Evolutionary conservation across 2,113 vertebrate genomes (phyloP), one percentile per base, ranked within the genome.

Genomic region (Anser brachyrhynchus): DNA sequence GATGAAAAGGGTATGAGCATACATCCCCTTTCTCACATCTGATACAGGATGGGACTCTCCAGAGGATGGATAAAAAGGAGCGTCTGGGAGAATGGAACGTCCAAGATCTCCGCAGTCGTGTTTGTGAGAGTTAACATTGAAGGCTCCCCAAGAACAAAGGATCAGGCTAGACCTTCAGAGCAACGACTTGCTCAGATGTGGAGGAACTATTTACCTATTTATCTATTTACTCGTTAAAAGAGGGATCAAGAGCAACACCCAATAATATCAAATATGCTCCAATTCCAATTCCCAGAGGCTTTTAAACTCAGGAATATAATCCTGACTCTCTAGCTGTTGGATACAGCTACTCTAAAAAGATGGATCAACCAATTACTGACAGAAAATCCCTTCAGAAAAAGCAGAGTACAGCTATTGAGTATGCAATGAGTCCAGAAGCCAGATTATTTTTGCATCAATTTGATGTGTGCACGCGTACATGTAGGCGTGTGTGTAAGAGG

Each of bases 401-500:
- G 41, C 44, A 15, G 43, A 71, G 74, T 9, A 75, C 44, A 77
- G 78, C 25, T 73, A 26, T 21, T 62, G 44, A 55, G 35, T 54
- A 62, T 10, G 12, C 49, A 76, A 1, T 4, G 21, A 89, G 23
- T 57, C 69, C 37, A 62, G 57, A 66, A 66, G 5, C 6, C 11
- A 0, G 5, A 37, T 17, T 59, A 51, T 80, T 92, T 80, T 51
- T 83, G 44, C 49, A 73, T 14, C 78, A 76, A 29, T 12, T 76
- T 69, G 31, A 37, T 26, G 8, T 43, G 12, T 5, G 23, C 8
- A 43, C 2, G 13, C 33, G 10, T 22, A 5, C 21, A 6, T 29
- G 10, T 6, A 23, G 8, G 52, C 2, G 25, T 33, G 12, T 18
- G 5, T 21, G 10, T 11, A 20, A 0, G 2, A 90, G 7, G 74